Conservation (phyloP, 2,888 invertebrate genomes). For the Blastobasis lacticolella region DNA sequence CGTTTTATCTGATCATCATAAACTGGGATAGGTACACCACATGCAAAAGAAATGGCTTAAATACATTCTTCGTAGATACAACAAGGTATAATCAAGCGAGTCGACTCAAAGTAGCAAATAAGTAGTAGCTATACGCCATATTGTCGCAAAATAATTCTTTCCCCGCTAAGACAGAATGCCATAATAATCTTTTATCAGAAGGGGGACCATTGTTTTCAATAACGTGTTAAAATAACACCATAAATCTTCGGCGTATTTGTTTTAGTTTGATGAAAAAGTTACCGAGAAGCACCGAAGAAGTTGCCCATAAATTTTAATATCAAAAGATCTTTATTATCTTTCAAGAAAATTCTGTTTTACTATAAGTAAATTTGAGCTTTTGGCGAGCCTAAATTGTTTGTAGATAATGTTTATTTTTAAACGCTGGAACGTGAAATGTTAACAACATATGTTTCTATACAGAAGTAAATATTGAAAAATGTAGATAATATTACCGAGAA, state of each 20-base stretch:
- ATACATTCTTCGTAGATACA: too few species aligned
- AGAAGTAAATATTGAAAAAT: too few species aligned
- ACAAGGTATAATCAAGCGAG: neutral
- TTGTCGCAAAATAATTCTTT: neutral
- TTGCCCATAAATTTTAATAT: neutral
- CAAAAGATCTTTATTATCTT: neutral
- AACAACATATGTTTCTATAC: too few species aligned
- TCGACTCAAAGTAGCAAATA: neutral
- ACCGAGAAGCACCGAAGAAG: neutral
- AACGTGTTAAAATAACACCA: neutral
- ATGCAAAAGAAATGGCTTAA: too few species aligned
- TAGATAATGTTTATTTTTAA: too few species aligned
- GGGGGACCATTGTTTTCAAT: neutral
- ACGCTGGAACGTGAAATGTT: too few species aligned
- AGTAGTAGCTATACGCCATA: neutral
- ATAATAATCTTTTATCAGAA: neutral
- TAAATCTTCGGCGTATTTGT: neutral
- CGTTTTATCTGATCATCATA: too few species aligned
- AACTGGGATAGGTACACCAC: too few species aligned
- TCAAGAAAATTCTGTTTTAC: neutral
- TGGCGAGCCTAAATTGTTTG: neutral
- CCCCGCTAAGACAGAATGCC: neutral
- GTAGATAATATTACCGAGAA: too few species aligned
- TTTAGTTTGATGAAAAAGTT: neutral
- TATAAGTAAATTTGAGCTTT: neutral